Conservation (phyloP, 2,797 vertebrate species). For the Carcharodon carcharias region DNA sequence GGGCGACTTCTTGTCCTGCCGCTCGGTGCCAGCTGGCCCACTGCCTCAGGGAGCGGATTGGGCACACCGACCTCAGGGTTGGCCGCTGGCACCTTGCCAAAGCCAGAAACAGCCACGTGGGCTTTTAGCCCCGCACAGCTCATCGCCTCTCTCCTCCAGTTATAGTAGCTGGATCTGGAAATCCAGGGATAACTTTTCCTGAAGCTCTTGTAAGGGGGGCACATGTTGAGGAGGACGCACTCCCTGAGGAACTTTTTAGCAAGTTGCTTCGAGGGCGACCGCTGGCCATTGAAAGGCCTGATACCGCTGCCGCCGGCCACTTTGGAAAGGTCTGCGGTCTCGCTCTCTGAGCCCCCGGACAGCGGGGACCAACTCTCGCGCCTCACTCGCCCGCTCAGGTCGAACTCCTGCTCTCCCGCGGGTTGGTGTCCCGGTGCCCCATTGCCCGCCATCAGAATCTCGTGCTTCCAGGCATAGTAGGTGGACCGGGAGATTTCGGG, state of each 20-base stretch:
- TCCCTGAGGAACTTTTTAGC: constrained; percentile 82
- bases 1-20: constrained; percentile 49
- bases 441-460: constrained; percentile 61
- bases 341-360: not conserved
- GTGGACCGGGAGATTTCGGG: constrained; percentile 88
- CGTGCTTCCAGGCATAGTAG: constrained; percentile 93
- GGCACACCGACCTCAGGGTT: constrained; percentile 57
- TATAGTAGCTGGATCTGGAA: constrained; percentile 91
- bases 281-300: constrained; percentile 38
- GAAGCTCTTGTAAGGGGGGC: constrained; percentile 82
- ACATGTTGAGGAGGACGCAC: constrained; percentile 76
- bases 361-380: constrained; percentile 60
- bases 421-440: constrained; percentile 44
- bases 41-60: constrained; percentile 57
- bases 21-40: constrained; percentile 43
- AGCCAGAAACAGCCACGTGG: constrained; percentile 50
- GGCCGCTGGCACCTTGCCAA: constrained; percentile 54
- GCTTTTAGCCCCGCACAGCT: not conserved
- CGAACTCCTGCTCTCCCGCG: not conserved
- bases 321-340: not conserved
- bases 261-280: constrained; percentile 72
- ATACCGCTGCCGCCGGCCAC: not conserved
- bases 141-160: constrained; percentile 90
- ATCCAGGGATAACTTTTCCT: constrained; percentile 85
- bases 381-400: constrained; percentile 38